phyloP scores from a whole-genome alignment of 2,113 vertebrate species.

The Condylura cristata region DNA sequence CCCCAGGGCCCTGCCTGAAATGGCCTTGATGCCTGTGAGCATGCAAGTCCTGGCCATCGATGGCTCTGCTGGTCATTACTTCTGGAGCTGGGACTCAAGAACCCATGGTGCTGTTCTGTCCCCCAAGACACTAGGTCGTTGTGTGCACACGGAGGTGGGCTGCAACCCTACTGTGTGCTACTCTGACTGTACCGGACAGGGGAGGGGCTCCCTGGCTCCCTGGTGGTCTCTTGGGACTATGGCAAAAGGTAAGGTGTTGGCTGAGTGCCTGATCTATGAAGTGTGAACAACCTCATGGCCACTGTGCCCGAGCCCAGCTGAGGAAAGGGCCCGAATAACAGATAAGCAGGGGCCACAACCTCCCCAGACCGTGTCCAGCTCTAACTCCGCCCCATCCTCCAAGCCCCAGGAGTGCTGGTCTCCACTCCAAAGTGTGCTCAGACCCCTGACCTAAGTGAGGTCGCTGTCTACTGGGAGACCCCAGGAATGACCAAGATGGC shows the following conservation, averaged over 20 bases:
- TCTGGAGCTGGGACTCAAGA: neutral
- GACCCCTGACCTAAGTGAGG: neutral
- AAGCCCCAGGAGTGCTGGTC: neutral
- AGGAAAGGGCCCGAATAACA: neutral
- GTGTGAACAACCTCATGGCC: neutral
- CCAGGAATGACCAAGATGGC: rapidly evolving
- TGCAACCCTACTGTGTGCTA: neutral
- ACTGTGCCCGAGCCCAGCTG: neutral
- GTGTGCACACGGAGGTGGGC: neutral
- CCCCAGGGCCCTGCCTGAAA: rapidly evolving
- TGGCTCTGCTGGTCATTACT: neutral
- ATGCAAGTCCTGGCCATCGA: neutral
- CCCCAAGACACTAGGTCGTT: neutral
- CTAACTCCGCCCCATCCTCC: neutral
- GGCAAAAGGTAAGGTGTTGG: too few relatives aligned
- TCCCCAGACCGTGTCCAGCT: too few relatives aligned
- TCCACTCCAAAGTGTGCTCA: neutral
- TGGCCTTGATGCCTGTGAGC: neutral
- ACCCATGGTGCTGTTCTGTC: neutral
- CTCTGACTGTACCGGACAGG: neutral
- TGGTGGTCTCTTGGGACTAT: neutral
- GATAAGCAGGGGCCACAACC: rapidly evolving
- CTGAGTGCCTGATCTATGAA: neutral
- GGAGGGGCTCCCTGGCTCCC: neutral
- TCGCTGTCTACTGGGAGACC: neutral